Conservation (phyloP, 2,888 invertebrate species). For the Prionchulus punctatus region DNA sequence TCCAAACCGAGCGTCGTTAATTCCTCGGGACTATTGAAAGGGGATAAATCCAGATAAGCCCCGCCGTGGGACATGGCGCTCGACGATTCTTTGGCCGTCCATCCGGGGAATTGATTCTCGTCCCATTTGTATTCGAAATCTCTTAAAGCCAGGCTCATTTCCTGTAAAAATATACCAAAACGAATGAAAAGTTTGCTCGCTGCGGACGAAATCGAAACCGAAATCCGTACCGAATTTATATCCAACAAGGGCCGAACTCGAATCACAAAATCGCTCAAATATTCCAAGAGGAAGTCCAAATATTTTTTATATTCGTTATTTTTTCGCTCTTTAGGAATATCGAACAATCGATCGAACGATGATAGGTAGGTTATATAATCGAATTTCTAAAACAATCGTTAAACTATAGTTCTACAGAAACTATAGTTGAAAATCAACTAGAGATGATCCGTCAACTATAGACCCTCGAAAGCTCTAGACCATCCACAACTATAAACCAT, state of each 20-base stretch:
- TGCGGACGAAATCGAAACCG: neutral
- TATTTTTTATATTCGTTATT: slow-evolving; percentile 45
- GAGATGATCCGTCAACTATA: too few species aligned
- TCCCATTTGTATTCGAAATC: slow-evolving; percentile 76
- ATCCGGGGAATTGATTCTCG: slow-evolving; percentile 73
- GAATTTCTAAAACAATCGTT: slow-evolving; percentile 35
- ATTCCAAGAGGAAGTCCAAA: slow-evolving; percentile 61
- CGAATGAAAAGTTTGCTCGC: neutral
- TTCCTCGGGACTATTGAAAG: slow-evolving; percentile 92
- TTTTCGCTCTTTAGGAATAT: slow-evolving; percentile 59
- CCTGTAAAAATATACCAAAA: too few species aligned
- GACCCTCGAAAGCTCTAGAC: too few species aligned
- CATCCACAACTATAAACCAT: too few species aligned
- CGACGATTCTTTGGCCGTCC: slow-evolving; percentile 51
- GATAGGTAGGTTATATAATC: slow-evolving; percentile 90
- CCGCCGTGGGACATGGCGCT: slow-evolving; percentile 75
- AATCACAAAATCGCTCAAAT: slow-evolving; percentile 62
- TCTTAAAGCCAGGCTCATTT: slow-evolving; percentile 56
- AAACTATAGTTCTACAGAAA: slow-evolving; percentile 22
- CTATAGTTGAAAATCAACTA: slow-evolving; percentile 8
- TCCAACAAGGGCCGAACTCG: slow-evolving; percentile 72
- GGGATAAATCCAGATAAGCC: slow-evolving; percentile 91
- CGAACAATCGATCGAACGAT: slow-evolving; percentile 83
- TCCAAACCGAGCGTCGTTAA: slow-evolving; percentile 88
- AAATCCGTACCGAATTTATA: slow-evolving; percentile 40